phyloP scores from a whole-genome alignment of 2,113 vertebrate genomes.

The Carollia perspicillata region DNA sequence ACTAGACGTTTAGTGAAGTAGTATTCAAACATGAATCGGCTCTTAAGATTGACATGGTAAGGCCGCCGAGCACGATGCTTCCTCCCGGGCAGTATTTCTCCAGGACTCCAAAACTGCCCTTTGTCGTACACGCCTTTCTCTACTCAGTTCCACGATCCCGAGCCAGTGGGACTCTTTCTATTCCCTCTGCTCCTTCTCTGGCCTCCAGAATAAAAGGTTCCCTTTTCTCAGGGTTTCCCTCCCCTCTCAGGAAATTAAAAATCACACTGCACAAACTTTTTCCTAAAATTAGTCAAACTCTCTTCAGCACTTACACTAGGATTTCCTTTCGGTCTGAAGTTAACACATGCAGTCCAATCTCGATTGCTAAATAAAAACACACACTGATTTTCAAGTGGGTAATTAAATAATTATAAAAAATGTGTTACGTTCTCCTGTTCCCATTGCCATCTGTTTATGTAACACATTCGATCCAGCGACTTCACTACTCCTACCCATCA shows the following conservation, averaged over 20 bases:
- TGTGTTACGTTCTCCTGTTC: background rate
- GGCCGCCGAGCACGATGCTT: background rate
- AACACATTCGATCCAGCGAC: background rate
- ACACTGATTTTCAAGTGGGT: background rate
- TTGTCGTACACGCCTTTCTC: rapidly evolving
- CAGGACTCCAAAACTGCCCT: background rate
- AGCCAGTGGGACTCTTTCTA: background rate
- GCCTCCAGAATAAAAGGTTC: background rate
- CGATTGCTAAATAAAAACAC: background rate
- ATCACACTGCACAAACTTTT: background rate
- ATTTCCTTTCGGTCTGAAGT: background rate
- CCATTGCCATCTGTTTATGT: background rate
- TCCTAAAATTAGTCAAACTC: background rate
- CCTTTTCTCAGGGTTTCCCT: background rate
- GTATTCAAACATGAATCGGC: background rate
- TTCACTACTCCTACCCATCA: background rate
- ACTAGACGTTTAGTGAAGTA: background rate
- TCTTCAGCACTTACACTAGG: background rate
- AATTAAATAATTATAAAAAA: background rate
- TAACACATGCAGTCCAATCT: background rate
- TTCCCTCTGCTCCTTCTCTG: background rate
- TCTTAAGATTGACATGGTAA: background rate
- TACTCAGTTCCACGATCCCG: too few relatives aligned
- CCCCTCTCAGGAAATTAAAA: background rate
- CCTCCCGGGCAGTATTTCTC: background rate